phyloP scores from a whole-genome alignment of 2,888 invertebrate species.

The Meteorus colon region DNA sequence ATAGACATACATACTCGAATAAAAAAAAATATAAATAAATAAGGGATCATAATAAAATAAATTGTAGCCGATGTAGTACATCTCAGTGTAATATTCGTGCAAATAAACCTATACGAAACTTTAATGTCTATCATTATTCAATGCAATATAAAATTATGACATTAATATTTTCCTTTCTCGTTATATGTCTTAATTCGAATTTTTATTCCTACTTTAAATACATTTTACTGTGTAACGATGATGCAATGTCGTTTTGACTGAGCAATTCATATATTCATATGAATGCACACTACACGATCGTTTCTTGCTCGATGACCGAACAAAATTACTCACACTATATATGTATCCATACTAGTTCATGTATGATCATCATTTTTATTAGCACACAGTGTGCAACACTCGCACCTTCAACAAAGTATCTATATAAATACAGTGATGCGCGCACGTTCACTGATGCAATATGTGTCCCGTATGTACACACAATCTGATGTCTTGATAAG shows the following conservation, averaged over 20 bases:
- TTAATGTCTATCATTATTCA: conserved; percentile 17
- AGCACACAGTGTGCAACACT: conserved; percentile 13
- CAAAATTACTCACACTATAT: conserved; percentile 60
- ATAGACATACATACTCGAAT: too few species aligned
- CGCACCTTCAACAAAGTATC: conserved; percentile 5
- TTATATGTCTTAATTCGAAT: conserved; percentile 61
- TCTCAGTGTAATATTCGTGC: neutral
- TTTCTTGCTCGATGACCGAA: conserved; percentile 61
- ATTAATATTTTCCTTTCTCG: conserved; percentile 54
- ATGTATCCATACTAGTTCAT: conserved; percentile 33
- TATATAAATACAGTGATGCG: neutral
- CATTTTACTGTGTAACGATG: conserved; percentile 57
- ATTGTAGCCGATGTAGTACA: too few species aligned
- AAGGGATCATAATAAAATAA: too few species aligned
- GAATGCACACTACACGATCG: conserved; percentile 57
- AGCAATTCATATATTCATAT: neutral
- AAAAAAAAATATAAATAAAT: too few species aligned
- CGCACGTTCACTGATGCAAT: conserved; percentile 2
- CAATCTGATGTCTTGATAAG: conserved; percentile 65
- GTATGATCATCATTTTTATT: conserved; percentile 30
- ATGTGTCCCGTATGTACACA: conserved; percentile 44
- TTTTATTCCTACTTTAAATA: conserved; percentile 64
- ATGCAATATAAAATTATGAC: conserved; percentile 50
- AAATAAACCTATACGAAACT: neutral
- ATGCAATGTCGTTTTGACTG: neutral